phyloP scores from a whole-genome alignment of 2,888 invertebrate species.

The Seira sanloemensis region DNA sequence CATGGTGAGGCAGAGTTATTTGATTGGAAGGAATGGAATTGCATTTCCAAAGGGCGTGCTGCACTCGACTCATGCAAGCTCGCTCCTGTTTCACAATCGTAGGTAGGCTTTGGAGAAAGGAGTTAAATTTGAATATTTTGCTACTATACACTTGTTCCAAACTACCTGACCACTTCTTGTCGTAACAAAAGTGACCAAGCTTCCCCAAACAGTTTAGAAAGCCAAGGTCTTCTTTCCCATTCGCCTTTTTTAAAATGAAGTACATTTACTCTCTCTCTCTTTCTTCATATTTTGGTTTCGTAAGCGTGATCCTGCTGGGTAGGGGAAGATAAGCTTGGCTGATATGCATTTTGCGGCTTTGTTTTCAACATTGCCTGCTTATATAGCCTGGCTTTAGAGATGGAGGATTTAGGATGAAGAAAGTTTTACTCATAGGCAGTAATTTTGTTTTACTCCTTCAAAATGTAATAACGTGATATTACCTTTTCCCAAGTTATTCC shows the following conservation, averaged over 20 bases:
- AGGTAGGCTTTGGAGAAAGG: too few relatives aligned
- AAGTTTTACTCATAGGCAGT: background rate
- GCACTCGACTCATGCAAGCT: too few relatives aligned
- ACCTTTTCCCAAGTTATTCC: background rate
- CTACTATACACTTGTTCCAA: too few relatives aligned
- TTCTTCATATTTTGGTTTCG: background rate
- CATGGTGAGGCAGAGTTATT: background rate
- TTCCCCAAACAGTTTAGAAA: too few relatives aligned
- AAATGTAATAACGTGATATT: background rate
- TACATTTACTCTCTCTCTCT: background rate
- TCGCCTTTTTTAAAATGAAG: background rate
- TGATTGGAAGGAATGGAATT: conserved; percentile 19
- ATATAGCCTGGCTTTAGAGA: background rate
- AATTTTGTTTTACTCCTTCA: background rate
- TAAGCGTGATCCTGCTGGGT: background rate
- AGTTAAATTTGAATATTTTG: too few relatives aligned
- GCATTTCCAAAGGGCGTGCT: too few relatives aligned
- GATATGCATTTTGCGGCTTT: background rate
- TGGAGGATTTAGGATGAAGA: background rate
- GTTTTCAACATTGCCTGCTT: background rate
- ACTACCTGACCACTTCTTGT: background rate
- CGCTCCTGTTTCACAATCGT: too few relatives aligned
- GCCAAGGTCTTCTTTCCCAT: background rate
- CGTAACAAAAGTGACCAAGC: too few relatives aligned
- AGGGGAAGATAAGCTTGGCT: background rate